Evolutionary conservation across 2,797 vertebrate species (phyloP).

Genomic region (Alauda arvensis): DNA sequence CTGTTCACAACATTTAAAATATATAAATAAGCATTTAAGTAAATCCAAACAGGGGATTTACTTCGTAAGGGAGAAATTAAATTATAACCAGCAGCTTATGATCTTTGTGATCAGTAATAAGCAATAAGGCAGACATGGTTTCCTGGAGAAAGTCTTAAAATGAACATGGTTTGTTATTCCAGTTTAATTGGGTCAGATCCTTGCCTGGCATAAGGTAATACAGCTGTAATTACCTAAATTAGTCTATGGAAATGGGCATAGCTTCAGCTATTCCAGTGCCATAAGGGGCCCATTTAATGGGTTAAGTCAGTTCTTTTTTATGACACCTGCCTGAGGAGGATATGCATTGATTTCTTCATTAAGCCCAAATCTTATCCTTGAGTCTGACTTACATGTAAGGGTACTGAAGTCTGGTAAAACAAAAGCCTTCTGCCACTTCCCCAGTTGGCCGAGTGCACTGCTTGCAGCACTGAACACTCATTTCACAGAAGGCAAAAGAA

Average conservation of each 20-base stretch:
- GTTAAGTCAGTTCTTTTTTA: neutral
- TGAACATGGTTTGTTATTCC: neutral
- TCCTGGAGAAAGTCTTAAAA: neutral
- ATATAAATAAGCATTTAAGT: neutral
- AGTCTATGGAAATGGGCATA: neutral
- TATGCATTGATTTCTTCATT: neutral
- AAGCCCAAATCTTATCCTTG: neutral
- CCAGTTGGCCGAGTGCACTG: too few species aligned
- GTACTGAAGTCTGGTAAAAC: neutral
- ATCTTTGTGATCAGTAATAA: neutral
- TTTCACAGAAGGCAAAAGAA: neutral
- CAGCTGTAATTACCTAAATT: neutral
- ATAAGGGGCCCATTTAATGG: neutral
- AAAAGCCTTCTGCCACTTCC: neutral
- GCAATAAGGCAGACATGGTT: neutral
- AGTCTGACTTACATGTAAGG: neutral
- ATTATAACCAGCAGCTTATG: neutral
- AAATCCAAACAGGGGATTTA: neutral
- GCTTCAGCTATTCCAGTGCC: neutral
- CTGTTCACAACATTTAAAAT: neutral
- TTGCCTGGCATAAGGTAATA: neutral
- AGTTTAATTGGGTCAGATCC: neutral
- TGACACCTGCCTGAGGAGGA: neutral
- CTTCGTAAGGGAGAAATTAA: neutral
- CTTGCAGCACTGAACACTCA: accelerated